Conservation (phyloP, 2,888 invertebrate species). For the Metallyticus violacea region DNA sequence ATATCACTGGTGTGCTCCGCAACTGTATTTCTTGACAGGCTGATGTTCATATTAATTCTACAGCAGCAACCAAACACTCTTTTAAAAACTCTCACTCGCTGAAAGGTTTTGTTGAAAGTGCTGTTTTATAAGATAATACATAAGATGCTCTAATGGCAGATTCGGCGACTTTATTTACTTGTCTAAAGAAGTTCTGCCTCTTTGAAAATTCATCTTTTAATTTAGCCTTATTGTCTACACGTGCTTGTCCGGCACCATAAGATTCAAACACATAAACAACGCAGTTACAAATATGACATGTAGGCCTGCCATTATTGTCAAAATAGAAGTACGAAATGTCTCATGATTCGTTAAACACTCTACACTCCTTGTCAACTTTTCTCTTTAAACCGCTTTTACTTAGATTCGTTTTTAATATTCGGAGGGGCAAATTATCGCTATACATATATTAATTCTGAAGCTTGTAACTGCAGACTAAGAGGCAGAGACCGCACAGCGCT, state of each 20-base stretch:
- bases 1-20: neutral
- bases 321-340: neutral
- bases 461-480: neutral
- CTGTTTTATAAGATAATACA: too few species aligned
- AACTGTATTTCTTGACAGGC: neutral
- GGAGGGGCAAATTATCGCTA: too few species aligned
- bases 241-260: neutral
- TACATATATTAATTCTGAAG: neutral
- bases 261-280: neutral
- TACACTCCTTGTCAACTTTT: neutral
- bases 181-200: neutral
- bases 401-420: neutral
- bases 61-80: neutral
- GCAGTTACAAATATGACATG: neutral
- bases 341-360: neutral
- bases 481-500: neutral
- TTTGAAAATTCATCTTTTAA: neutral
- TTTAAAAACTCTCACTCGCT: too few species aligned
- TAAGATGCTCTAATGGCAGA: neutral
- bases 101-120: neutral
- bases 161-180: neutral
- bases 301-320: neutral
- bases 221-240: neutral
- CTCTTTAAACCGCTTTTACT: neutral
- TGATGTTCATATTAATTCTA: neutral